These are phyloP conservation scores for Ranitomeya variabilis DNA, from an alignment of 2,113 vertebrate genomes.

Conservation along the genomic window DNA sequence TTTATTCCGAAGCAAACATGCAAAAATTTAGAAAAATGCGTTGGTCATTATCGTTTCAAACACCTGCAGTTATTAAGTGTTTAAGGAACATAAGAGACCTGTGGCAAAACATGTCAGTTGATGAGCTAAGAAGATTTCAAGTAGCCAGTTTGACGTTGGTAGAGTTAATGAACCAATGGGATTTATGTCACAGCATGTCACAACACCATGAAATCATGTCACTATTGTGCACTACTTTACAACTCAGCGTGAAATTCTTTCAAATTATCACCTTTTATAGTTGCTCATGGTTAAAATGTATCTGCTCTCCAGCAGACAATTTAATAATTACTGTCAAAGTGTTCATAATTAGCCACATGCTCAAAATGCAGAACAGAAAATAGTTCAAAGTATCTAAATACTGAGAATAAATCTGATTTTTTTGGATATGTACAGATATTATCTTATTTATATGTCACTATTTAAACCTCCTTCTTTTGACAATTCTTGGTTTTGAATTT, in stretches of 20 bases:
- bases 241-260: conserved; percentile 59
- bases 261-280: conserved; percentile 63
- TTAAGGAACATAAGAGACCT: not conserved
- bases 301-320: conserved; percentile 63
- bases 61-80: not conserved
- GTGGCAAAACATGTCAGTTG: not conserved
- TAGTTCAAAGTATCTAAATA: conserved; percentile 25
- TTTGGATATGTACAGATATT: too few relatives aligned
- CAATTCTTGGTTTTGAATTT: too few relatives aligned
- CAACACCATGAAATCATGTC: conserved; percentile 19
- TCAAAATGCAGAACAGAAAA: conserved; percentile 58
- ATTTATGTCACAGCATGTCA: conserved; percentile 28
- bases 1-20: too few relatives aligned
- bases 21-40: not conserved
- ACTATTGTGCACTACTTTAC: conserved; percentile 34
- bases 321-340: conserved; percentile 61
- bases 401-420: not conserved
- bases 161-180: conserved; percentile 18
- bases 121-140: not conserved
- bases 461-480: too few relatives aligned
- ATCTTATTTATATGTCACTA: too few relatives aligned
- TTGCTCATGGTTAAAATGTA: conserved; percentile 61
- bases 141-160: not conserved
- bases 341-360: conserved; percentile 63
- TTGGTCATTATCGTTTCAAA: not conserved